Evolutionary conservation across 1,140 invertebrate genomes (phyloP), one percentile per base, ranked within the genome.

Genomic region (Drosophila melanica): DNA sequence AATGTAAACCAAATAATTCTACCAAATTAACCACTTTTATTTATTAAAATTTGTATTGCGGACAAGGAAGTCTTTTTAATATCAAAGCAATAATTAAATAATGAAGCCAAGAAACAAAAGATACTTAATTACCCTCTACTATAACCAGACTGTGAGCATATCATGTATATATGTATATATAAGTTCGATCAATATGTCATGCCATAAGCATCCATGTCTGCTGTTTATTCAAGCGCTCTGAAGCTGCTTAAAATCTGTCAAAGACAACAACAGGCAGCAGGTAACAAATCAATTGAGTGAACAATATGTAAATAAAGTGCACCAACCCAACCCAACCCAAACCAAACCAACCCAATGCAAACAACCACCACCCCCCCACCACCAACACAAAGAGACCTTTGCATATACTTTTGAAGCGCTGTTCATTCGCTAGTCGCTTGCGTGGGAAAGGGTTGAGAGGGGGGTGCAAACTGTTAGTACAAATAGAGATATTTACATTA

Each of bases 281-380:
- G 82, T 87, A 87, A 79, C 82, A 89, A 87, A 87, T 90, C 84
- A 87, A 87, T 87, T 90, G 84, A 81, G 77, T 87, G 84, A 87
- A 48, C 84, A 87, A 87, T 87, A 87, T 87, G 84, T 87, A 87
- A 87, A 87, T 87, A 87, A 84, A 76, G 79, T 64, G 73, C 85
- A 81, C 35, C 63, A 39, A 23, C 20, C 30, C 33, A 62, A 44
- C 48, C 23, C 35, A 20, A 39, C 58, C 12, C 12, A 10, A 2
- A 9, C 42, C 27, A 20, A 37, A 11, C 12, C 10, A 18, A 14
- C 1, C 11, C n/a, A 12, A n/a, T 16, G 0, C 30, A n/a, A 8
- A 14, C 12, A 20, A 6, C 45, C 50, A 23, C 64, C 47, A 48
- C n/a, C 23, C 47, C 20, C 47, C 23, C 20, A 47, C 59, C 74